Evolutionary conservation across 2,888 invertebrate species (phyloP).

Genomic region (Cancer borealis): DNA sequence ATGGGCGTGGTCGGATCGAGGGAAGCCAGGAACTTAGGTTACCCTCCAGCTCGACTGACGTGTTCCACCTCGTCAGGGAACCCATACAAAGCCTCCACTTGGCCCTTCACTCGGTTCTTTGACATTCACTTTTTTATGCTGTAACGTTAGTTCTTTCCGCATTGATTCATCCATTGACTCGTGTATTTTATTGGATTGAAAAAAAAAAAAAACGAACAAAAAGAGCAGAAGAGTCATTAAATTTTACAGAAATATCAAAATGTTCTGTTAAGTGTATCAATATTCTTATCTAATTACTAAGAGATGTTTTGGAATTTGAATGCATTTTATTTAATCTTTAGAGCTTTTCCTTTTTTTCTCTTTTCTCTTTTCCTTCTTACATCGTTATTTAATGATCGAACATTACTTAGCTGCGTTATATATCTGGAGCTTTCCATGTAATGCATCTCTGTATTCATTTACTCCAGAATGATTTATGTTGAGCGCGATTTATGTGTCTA

Average conservation of each 20-base stretch:
- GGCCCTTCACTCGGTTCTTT: slow-evolving; percentile 18
- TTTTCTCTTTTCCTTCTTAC: too few relatives aligned
- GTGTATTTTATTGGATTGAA: background rate
- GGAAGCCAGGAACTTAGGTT: slow-evolving; percentile 39
- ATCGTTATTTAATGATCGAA: too few relatives aligned
- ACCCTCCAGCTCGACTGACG: slow-evolving; percentile 2
- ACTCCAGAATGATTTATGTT: too few relatives aligned
- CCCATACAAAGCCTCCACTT: slow-evolving; percentile 33
- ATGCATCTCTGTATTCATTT: too few relatives aligned
- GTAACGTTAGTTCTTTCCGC: slow-evolving; percentile 2
- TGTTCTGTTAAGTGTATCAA: background rate
- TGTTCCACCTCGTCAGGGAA: slow-evolving; percentile 14
- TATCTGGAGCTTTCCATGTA: too few relatives aligned
- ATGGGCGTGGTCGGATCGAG: background rate
- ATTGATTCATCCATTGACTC: background rate
- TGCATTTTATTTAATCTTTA: too few relatives aligned
- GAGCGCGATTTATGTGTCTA: too few relatives aligned
- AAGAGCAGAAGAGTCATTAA: background rate
- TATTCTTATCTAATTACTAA: too few relatives aligned
- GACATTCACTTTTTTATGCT: background rate
- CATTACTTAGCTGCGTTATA: too few relatives aligned
- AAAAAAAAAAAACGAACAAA: background rate
- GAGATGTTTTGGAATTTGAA: too few relatives aligned
- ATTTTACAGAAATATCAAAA: background rate
- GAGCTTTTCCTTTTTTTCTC: too few relatives aligned